A percentile compares a stretch with the other conserved stretches of the same genome.
These are phyloP conservation scores for Lepisosteus oculatus DNA, from an alignment of 2,113 vertebrate species.

Conservation along the genomic window DNA sequence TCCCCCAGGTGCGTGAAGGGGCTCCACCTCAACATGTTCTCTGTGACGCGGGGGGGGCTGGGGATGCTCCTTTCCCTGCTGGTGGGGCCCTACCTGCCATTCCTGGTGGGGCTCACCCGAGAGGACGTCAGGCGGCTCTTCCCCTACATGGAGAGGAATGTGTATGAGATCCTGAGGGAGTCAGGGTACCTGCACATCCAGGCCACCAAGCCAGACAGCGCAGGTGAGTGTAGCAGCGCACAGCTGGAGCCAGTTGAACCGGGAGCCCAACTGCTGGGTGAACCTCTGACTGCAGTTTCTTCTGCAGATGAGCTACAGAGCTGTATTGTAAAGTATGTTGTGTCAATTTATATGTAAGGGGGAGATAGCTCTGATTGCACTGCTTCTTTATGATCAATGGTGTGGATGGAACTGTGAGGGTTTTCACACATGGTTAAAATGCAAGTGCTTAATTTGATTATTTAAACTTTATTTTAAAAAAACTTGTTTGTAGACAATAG, in stretches of 20 bases:
- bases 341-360: too few species aligned
- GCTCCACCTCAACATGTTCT: conserved; percentile 72
- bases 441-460: too few species aligned
- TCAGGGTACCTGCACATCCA: conserved; percentile 82
- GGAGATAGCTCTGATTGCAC: too few species aligned
- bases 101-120: conserved; percentile 71
- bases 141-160: conserved; percentile 72
- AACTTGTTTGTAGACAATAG: too few species aligned
- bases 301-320: too few species aligned
- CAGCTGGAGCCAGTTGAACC: not conserved
- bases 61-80: conserved; percentile 51
- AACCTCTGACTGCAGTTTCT: too few species aligned
- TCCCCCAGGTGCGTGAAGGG: conserved; percentile 72
- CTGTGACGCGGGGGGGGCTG: not conserved
- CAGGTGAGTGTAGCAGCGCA: conserved; percentile 53
- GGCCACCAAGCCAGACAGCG: conserved; percentile 83
- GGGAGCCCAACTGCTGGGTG: too few species aligned
- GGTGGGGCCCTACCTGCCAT: conserved; percentile 76
- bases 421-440: too few species aligned
- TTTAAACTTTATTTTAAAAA: too few species aligned
- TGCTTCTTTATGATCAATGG: too few species aligned
- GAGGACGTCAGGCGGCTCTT: conserved; percentile 71
- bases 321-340: too few species aligned
- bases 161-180: conserved; percentile 65
- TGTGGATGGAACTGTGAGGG: too few species aligned